Evolutionary conservation across 2,888 invertebrate genomes (phyloP).

Genomic region (Dinocampus coccinellae): DNA sequence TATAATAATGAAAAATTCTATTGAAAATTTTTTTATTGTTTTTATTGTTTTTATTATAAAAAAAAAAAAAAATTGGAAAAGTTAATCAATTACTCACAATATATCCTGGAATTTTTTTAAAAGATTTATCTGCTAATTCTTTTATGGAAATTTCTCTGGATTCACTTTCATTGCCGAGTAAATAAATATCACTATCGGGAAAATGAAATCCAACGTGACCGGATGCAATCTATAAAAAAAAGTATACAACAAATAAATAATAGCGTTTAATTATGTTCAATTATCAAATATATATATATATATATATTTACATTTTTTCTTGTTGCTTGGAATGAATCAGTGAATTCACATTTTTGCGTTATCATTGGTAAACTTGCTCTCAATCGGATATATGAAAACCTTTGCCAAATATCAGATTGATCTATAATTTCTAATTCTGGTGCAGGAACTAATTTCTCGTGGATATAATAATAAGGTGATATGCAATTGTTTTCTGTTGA

Average conservation of each 20-base stretch:
- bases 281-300: too few relatives aligned
- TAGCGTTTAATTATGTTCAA: too few relatives aligned
- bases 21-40: background rate
- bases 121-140: constrained; percentile 49
- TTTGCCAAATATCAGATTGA: constrained; percentile 76
- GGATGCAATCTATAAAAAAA: constrained; percentile 73
- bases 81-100: constrained; percentile 35
- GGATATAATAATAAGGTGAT: constrained; percentile 78
- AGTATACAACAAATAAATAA: constrained; percentile 12
- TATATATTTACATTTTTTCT: constrained; percentile 74
- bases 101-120: constrained; percentile 49
- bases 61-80: constrained; percentile 37
- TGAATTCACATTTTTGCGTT: constrained; percentile 74
- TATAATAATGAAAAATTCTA: constrained; percentile 19
- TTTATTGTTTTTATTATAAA: background rate
- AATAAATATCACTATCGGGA: constrained; percentile 75
- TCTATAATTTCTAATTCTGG: constrained; percentile 75
- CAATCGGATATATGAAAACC: constrained; percentile 80
- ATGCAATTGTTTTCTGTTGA: constrained; percentile 73
- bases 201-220: constrained; percentile 82
- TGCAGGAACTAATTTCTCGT: constrained; percentile 79
- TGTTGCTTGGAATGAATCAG: constrained; percentile 74
- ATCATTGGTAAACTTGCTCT: constrained; percentile 77
- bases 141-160: constrained; percentile 54
- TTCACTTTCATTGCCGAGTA: constrained; percentile 76